phyloP scores from a whole-genome alignment of 2,797 vertebrate genomes.

The Peromyscus attwateri region DNA sequence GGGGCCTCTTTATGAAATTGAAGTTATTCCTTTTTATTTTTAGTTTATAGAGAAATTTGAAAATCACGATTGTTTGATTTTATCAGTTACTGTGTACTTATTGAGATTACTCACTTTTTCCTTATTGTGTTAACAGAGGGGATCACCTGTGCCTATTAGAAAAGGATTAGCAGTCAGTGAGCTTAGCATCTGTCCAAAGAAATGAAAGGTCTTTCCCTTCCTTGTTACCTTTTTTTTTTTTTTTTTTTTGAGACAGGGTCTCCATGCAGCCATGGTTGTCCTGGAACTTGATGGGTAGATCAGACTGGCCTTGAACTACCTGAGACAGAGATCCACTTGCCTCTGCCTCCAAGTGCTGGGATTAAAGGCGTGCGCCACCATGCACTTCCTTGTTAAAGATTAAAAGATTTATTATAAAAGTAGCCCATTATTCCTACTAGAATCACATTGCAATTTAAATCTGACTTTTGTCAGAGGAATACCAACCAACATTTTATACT shows the following conservation, averaged over 20 bases:
- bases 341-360: background rate
- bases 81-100: constrained; percentile 2
- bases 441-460: constrained; percentile 62
- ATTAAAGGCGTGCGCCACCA: background rate
- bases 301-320: background rate
- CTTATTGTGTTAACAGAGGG: constrained; percentile 58
- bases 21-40: constrained; percentile 43
- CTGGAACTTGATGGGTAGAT: background rate
- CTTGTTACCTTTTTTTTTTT: background rate
- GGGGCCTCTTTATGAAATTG: constrained; percentile 16
- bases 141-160: constrained; percentile 49
- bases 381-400: background rate
- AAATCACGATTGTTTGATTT: constrained; percentile 64
- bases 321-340: background rate
- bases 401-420: too few species aligned
- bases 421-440: constrained; percentile 54
- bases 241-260: background rate
- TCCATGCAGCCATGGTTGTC: background rate
- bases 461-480: constrained; percentile 59
- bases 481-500: constrained; percentile 69
- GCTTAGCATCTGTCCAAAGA: constrained; percentile 43
- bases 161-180: constrained; percentile 55
- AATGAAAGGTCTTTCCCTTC: constrained; percentile 14
- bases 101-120: constrained; percentile 42
- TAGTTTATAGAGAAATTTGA: constrained; percentile 47